These are phyloP conservation scores for Nephrotoma appendiculata DNA, from an alignment of 2,888 invertebrate species.

Conservation along the genomic window DNA sequence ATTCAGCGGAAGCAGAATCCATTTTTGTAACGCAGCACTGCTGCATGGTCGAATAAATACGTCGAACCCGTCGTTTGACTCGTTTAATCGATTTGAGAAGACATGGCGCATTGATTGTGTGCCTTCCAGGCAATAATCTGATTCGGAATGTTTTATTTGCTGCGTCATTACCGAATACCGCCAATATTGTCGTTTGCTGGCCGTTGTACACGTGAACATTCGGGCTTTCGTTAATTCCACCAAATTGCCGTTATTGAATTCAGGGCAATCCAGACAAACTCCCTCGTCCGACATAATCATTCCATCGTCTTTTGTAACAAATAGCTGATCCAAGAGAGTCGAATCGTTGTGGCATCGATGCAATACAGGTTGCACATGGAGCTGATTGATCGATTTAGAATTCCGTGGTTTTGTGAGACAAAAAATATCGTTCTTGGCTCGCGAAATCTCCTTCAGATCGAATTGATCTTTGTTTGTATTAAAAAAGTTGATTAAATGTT, in stretches of 20 bases:
- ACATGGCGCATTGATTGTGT: background rate
- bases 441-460: background rate
- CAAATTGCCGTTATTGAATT: slow-evolving; percentile 15
- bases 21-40: slow-evolving; percentile 7
- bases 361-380: slow-evolving; percentile 5
- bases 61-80: slow-evolving; percentile 3
- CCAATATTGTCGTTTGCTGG: slow-evolving; percentile 25
- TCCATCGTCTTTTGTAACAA: slow-evolving; percentile 50
- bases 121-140: slow-evolving; percentile 22
- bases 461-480: background rate
- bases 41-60: slow-evolving; percentile 1
- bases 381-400: background rate
- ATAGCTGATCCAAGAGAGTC: slow-evolving; percentile 39
- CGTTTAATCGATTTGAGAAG: background rate
- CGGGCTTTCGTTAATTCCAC: slow-evolving; percentile 20
- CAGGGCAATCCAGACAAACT: slow-evolving; percentile 62
- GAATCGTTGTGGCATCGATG: slow-evolving; percentile 17
- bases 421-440: background rate
- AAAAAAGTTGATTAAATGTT: slow-evolving; percentile 19
- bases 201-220: slow-evolving; percentile 22
- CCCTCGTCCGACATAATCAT: slow-evolving; percentile 76
- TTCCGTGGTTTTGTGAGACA: background rate
- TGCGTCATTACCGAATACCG: slow-evolving; percentile 29
- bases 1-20: slow-evolving; percentile 8
- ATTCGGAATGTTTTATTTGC: slow-evolving; percentile 24